phyloP scores from a whole-genome alignment of 2,888 invertebrate genomes.

The Drosophila anomelani region DNA sequence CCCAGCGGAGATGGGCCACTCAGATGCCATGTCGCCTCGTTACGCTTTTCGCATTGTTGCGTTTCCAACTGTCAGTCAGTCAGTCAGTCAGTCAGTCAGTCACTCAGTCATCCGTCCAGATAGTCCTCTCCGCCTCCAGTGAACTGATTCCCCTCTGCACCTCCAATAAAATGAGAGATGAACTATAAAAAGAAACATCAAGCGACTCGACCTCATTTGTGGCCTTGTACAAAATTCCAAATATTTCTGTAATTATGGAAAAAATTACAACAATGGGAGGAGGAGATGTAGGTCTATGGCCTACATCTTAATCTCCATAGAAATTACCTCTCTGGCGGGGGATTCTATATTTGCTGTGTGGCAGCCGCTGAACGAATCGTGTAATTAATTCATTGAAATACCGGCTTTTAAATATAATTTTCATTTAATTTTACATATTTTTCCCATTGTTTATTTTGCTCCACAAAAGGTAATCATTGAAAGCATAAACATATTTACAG shows the following conservation, averaged over 20 bases:
- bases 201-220: slow-evolving; percentile 54
- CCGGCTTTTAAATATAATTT: not conserved
- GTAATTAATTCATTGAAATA: slow-evolving; percentile 14
- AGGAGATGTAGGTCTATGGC: slow-evolving; percentile 24
- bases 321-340: slow-evolving; percentile 6
- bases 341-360: slow-evolving; percentile 23
- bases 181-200: slow-evolving; percentile 41
- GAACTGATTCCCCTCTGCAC: slow-evolving; percentile 28
- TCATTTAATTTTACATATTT: not conserved
- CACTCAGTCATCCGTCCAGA: slow-evolving; percentile 21
- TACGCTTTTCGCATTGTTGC: slow-evolving; percentile 78
- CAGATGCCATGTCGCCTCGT: slow-evolving; percentile 47
- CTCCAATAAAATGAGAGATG: slow-evolving; percentile 32
- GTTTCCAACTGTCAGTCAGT: slow-evolving; percentile 58
- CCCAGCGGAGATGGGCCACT: slow-evolving; percentile 33
- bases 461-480: not conserved
- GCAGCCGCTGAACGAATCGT: not conserved
- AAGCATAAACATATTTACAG: not conserved
- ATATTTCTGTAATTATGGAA: slow-evolving; percentile 77
- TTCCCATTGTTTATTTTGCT: not conserved
- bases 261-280: slow-evolving; percentile 31
- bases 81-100: slow-evolving; percentile 20
- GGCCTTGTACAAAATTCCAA: slow-evolving; percentile 72
- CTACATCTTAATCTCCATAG: slow-evolving; percentile 64
- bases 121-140: slow-evolving; percentile 35